Conservation (phyloP, 92 coral and sea anemone genomes). For the Chrysogorgia sp. region DNA sequence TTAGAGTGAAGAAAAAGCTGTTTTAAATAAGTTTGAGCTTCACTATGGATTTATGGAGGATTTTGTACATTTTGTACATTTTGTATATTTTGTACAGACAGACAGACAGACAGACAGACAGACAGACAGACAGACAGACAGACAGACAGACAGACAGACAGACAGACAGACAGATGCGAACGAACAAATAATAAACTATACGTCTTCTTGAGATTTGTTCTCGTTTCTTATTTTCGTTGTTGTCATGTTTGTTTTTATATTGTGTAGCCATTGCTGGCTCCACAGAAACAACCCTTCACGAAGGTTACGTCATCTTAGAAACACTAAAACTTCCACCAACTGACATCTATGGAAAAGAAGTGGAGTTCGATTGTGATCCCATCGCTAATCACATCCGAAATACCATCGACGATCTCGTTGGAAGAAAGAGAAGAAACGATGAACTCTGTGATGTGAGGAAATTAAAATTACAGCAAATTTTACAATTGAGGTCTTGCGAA, state of each 20-base stretch:
- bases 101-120: too few species aligned
- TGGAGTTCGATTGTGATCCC: slow-evolving; percentile 71
- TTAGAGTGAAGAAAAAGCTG: too few species aligned
- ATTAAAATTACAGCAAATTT: slow-evolving; percentile 87
- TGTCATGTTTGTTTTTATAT: background rate
- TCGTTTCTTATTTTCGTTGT: background rate
- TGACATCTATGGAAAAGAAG: slow-evolving; percentile 71
- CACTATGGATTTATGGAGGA: too few species aligned
- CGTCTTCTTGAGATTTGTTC: background rate
- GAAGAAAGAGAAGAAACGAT: slow-evolving; percentile 87
- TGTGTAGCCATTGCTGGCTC: slow-evolving; percentile 69
- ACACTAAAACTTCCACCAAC: slow-evolving; percentile 72
- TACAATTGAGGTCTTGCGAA: slow-evolving; percentile 93
- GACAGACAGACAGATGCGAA: background rate
- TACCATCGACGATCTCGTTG: slow-evolving; percentile 84
- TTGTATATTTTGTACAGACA: too few species aligned
- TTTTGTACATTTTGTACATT: too few species aligned
- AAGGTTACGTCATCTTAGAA: slow-evolving; percentile 68
- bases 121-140: too few species aligned
- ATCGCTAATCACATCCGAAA: slow-evolving; percentile 79
- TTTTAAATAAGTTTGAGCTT: too few species aligned
- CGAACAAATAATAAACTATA: background rate
- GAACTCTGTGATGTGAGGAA: slow-evolving; percentile 95
- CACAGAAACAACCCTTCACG: slow-evolving; percentile 79
- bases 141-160: too few species aligned